Conservation (phyloP, 2,797 vertebrate species). For the Sebastolobus altivelis region DNA sequence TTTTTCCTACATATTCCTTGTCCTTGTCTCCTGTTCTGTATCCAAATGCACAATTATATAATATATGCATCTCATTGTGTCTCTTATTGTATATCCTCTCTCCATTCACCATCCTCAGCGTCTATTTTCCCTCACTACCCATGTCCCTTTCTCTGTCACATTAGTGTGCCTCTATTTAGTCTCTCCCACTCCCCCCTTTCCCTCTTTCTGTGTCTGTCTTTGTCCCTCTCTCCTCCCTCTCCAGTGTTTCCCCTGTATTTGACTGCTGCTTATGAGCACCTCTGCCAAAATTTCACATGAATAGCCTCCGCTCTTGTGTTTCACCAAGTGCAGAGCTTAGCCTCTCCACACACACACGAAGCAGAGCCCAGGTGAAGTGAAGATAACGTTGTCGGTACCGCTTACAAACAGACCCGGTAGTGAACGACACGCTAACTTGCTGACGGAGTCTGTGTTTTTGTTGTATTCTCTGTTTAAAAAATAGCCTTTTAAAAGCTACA, state of each 20-base stretch:
- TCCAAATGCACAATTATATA: neutral
- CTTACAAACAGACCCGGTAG: neutral
- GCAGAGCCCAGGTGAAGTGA: neutral
- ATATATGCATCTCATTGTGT: too few relatives aligned
- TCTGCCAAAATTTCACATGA: too few relatives aligned
- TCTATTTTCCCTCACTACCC: neutral
- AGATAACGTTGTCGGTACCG: neutral
- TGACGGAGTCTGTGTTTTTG: neutral
- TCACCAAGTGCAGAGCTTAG: too few relatives aligned
- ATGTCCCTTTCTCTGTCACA: constrained; percentile 15
- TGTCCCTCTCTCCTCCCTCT: constrained; percentile 25
- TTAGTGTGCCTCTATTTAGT: constrained; percentile 26
- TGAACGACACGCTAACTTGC: neutral
- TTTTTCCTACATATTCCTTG: neutral
- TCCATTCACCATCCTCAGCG: neutral
- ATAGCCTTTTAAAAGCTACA: too few relatives aligned
- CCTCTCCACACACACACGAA: too few relatives aligned
- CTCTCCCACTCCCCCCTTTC: neutral
- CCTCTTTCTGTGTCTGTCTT: constrained; percentile 21
- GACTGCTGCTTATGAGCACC: too few relatives aligned
- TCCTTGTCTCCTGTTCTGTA: neutral
- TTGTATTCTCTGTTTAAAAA: too few relatives aligned
- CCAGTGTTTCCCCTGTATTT: too few relatives aligned
- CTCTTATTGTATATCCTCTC: neutral
- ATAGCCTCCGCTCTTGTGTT: too few relatives aligned